Evolutionary conservation across 2,113 vertebrate genomes (phyloP).

Genomic region (Scopus umbretta): DNA sequence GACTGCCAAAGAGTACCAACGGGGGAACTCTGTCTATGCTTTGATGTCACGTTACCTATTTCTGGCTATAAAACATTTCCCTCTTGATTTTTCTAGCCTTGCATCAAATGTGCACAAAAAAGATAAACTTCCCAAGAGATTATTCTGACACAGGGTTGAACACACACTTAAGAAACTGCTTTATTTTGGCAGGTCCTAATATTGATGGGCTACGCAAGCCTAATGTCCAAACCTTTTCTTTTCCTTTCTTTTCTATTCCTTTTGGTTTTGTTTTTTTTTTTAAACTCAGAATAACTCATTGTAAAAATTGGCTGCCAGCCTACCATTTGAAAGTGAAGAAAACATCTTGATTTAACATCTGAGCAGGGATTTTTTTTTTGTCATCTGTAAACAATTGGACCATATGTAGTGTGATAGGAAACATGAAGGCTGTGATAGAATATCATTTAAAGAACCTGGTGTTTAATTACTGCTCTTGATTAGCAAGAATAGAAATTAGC

Average conservation of each 20-base stretch:
- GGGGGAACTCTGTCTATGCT: slow-evolving; percentile 54
- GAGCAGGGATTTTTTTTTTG: slow-evolving; percentile 74
- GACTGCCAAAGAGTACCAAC: slow-evolving; percentile 62
- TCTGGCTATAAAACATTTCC: slow-evolving; percentile 48
- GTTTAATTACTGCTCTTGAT: slow-evolving; percentile 69
- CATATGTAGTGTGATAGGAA: slow-evolving; percentile 81
- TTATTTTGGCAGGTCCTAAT: slow-evolving; percentile 46
- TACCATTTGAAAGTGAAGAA: slow-evolving; percentile 77
- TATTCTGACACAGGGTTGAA: background rate
- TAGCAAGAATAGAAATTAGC: slow-evolving; percentile 64
- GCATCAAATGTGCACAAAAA: slow-evolving; percentile 42
- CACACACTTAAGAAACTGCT: slow-evolving; percentile 12
- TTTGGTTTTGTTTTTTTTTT: background rate
- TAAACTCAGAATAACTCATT: slow-evolving; percentile 65
- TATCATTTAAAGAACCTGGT: slow-evolving; percentile 66
- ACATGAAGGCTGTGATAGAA: slow-evolving; percentile 74
- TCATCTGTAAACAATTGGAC: slow-evolving; percentile 81
- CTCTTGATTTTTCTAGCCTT: slow-evolving; percentile 35
- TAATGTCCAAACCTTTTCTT: slow-evolving; percentile 53
- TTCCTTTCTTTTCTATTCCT: background rate
- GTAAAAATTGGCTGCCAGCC: slow-evolving; percentile 75
- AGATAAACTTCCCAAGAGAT: slow-evolving; percentile 50
- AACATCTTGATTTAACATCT: slow-evolving; percentile 83
- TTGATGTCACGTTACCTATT: slow-evolving; percentile 69
- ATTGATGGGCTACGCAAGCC: slow-evolving; percentile 40